Conservation (phyloP, 2,888 invertebrate genomes). For the Dicyrtoma fusca region DNA sequence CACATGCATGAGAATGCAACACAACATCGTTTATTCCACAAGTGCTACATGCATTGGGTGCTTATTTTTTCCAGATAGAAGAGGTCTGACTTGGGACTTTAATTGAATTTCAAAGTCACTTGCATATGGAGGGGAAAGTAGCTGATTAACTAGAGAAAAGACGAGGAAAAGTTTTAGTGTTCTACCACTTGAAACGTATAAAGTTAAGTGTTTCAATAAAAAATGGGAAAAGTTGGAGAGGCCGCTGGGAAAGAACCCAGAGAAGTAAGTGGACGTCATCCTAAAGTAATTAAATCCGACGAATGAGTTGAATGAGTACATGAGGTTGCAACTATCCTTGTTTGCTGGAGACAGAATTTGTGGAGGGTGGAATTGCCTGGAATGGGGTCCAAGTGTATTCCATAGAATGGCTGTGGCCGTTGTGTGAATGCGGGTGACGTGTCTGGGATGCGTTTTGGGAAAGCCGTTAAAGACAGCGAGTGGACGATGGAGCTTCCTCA, state of each 20-base stretch:
- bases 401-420: no score
- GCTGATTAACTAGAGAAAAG: not conserved
- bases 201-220: not conserved
- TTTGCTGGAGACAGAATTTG: no score
- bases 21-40: not conserved
- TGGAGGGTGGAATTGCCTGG: no score
- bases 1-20: no score
- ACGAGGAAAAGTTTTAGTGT: not conserved
- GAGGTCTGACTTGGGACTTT: not conserved
- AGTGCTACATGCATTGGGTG: not conserved
- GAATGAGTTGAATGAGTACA: not conserved
- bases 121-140: not conserved
- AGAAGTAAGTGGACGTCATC: not conserved
- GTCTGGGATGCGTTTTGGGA: no score
- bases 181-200: not conserved
- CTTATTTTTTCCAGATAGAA: no score
- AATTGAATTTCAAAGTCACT: not conserved
- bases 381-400: no score
- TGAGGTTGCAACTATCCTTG: no score
- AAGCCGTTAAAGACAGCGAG: no score
- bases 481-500: no score
- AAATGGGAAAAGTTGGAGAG: not conserved
- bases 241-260: not conserved
- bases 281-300: conserved; percentile 11
- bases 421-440: no score